Evolutionary conservation across 1,140 invertebrate species (phyloP).

Genomic region (Oncopeltus fasciatus): DNA sequence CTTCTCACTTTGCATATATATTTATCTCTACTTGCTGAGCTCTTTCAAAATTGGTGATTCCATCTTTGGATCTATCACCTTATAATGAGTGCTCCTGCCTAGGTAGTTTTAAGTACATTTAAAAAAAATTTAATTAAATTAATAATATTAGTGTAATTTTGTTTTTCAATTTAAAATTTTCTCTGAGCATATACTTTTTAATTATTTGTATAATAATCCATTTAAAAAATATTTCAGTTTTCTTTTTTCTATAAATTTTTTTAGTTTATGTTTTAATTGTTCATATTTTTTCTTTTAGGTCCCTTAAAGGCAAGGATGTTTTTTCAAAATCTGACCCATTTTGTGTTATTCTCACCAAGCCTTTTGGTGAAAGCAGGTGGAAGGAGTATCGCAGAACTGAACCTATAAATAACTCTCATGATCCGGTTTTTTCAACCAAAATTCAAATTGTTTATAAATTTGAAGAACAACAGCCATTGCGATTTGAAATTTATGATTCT

Average conservation of each 20-base stretch:
- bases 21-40: no score
- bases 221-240: not conserved
- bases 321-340: slow-evolving; percentile 49
- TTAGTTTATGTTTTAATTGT: not conserved
- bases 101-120: no score
- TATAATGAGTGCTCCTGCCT: no score
- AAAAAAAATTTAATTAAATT: not conserved
- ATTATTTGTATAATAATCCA: not conserved
- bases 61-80: no score
- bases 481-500: slow-evolving; percentile 40
- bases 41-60: no score
- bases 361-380: slow-evolving; percentile 34
- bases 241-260: not conserved
- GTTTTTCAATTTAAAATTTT: not conserved
- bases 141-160: not conserved
- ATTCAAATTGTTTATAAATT: slow-evolving; percentile 32
- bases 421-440: slow-evolving; percentile 44
- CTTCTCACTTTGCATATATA: no score
- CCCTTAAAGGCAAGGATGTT: slow-evolving; percentile 40
- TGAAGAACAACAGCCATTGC: slow-evolving; percentile 38
- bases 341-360: slow-evolving; percentile 38
- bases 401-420: slow-evolving; percentile 39
- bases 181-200: not conserved
- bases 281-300: slow-evolving; percentile 29
- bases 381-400: slow-evolving; percentile 43